These are phyloP conservation scores for Paragorgia papillata DNA, from an alignment of 92 coral and sea anemone species.

Conservation along the genomic window DNA sequence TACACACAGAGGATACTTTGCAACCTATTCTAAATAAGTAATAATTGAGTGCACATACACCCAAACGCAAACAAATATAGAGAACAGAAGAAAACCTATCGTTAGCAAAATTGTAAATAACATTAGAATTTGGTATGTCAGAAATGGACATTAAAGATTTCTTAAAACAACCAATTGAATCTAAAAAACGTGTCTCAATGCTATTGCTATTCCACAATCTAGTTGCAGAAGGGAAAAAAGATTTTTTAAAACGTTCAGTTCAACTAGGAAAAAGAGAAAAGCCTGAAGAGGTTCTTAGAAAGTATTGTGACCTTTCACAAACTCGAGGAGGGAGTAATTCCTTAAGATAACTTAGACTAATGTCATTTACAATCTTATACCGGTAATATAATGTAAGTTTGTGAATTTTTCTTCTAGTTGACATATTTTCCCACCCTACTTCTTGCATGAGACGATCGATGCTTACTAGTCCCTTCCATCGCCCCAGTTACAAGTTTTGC, in stretches of 20 bases:
- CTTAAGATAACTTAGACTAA: conserved; percentile 24
- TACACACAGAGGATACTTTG: too few species aligned
- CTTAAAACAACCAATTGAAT: too few species aligned
- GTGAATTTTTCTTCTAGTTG: conserved; percentile 32
- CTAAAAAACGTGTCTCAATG: too few species aligned
- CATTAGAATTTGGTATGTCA: too few species aligned
- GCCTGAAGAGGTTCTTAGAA: conserved; percentile 31
- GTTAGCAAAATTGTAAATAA: conserved; percentile 29
- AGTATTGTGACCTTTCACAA: conserved; percentile 15
- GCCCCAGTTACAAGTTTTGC: conserved; percentile 41
- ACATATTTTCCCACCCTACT: conserved; percentile 50
- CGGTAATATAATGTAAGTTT: conserved; percentile 27
- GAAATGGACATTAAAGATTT: too few species aligned
- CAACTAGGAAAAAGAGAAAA: conserved; percentile 34
- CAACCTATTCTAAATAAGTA: too few species aligned
- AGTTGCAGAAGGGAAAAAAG: conserved; percentile 39
- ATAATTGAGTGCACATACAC: too few species aligned
- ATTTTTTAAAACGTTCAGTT: conserved; percentile 45
- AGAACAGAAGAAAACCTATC: too few species aligned
- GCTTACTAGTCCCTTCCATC: conserved; percentile 44
- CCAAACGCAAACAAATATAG: too few species aligned
- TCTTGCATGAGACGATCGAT: conserved; percentile 19
- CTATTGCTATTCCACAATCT: conserved; percentile 22
- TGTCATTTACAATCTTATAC: conserved; percentile 38
- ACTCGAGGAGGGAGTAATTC: conserved; percentile 41